Base-by-base conservation (phyloP, 2,113 vertebrate species). In the Speoplatyrhinus poulsoni region DNA sequence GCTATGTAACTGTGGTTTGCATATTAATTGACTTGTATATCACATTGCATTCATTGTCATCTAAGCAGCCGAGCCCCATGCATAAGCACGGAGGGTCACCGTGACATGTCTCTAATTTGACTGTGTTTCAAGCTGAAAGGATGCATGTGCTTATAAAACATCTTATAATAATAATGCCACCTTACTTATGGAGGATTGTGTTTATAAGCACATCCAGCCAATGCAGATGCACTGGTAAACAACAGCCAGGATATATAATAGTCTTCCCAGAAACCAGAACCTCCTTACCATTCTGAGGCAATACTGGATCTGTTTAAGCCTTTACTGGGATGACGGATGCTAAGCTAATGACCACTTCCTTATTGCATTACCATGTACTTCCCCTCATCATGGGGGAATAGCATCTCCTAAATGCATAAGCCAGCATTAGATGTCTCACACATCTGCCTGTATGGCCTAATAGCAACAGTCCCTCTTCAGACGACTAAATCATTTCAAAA, bases 1-100 rank as follows among this genome's bases (percentile, higher is more conserved):
- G 8, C 41, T 65, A 63, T 69, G 69, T 5, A 15, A 71, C 52
- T 52, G 57, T 49, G 53, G 73, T 75, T 72, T 82, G 87, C 80
- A 90, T 90, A 84, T 83, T 83, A 85, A 90, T 86, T 57, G 75
- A 80, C 70, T 80, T 84, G 80, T 84, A 80, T 81, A 80, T 86
- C 66, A 62, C 60, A 74, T 77, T 55, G 64, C 53, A 58, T 66
- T 26, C 48, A 82, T 75, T 72, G 70, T 76, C 69, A 78, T 73
- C 65, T 69, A 33, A 52, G 57, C 26, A 3, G 46, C 11, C 3
- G 41, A 67, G 33, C 46, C 46, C 9, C 48, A 19, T 32, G 26
- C 36, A 55, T 53, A 73, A 68, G 73, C 33, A 62, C 48, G 1
- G 41, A 16, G 3, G n/a, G n/a, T 41, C 16, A 26, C 59, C 62